Evolutionary conservation across 2,797 vertebrate species (phyloP).

Genomic region (Falco rusticolus): DNA sequence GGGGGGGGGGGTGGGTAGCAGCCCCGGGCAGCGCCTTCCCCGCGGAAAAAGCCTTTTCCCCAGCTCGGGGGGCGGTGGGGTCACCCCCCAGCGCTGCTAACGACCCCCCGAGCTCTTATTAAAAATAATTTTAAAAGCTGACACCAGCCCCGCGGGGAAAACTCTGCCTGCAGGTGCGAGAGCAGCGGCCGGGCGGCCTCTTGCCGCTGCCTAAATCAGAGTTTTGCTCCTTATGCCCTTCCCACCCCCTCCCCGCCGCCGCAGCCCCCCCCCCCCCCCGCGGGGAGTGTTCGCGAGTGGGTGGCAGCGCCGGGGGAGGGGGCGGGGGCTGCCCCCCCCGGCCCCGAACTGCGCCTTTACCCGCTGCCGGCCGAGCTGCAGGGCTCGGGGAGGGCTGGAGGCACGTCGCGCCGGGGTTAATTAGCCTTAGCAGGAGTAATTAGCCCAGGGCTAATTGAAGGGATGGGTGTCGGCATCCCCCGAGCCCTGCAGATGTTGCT

Average conservation of each 20-base stretch:
- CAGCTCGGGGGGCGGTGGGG: background rate
- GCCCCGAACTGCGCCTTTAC: background rate
- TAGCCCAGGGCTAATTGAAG: background rate
- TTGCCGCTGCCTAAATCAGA: background rate
- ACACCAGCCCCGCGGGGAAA: background rate
- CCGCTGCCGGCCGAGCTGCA: background rate
- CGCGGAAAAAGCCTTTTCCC: background rate
- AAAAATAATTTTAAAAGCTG: background rate
- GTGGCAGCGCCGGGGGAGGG: background rate
- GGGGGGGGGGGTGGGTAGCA: background rate
- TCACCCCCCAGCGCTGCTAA: background rate
- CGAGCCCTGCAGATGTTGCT: background rate
- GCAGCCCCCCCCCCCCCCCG: background rate
- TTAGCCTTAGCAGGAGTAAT: conserved; percentile 2
- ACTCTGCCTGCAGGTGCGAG: background rate
- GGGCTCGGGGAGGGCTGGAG: background rate
- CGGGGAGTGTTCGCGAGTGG: background rate
- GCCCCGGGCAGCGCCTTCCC: no score
- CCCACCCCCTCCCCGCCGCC: background rate
- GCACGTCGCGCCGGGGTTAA: background rate
- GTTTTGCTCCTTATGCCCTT: background rate
- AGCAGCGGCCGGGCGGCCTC: background rate
- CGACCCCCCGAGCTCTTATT: no score
- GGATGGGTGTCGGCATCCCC: background rate
- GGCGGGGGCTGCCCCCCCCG: background rate